Evolutionary conservation across 2,113 vertebrate genomes (phyloP).

Genomic region (Engraulis encrasicolus): DNA sequence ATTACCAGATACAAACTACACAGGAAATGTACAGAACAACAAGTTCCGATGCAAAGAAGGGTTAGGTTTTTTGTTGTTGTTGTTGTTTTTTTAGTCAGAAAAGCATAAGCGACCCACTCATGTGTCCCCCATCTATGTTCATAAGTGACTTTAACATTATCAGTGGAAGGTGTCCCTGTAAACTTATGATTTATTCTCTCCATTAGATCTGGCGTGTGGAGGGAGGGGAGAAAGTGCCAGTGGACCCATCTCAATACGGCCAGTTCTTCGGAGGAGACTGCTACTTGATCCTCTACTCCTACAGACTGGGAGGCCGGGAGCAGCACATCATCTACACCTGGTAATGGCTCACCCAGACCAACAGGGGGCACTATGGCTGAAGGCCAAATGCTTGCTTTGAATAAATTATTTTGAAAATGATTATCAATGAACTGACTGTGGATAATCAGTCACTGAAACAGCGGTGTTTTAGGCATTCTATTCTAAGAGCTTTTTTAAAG

Average conservation of each 20-base stretch:
- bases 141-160: not conserved
- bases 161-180: not conserved
- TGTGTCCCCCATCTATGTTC: not conserved
- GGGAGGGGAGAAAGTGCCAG: constrained; percentile 52
- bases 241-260: constrained; percentile 66
- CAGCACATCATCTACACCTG: constrained; percentile 78
- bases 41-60: no score
- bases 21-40: no score
- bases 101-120: no score
- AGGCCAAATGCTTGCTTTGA: not conserved
- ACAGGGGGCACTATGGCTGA: not conserved
- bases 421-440: no score
- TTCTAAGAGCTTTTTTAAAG: no score
- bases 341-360: constrained; percentile 54
- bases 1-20: no score
- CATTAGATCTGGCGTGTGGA: constrained; percentile 78
- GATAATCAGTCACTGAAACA: no score
- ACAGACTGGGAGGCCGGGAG: constrained; percentile 50
- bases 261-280: constrained; percentile 80
- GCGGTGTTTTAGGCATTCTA: no score
- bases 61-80: no score
- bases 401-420: no score
- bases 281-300: constrained; percentile 76
- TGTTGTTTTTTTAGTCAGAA: no score
- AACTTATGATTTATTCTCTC: constrained; percentile 24